A percentile compares a stretch with the other conserved stretches of the same genome.
phyloP scores from a whole-genome alignment of 2,113 vertebrate species.

The Hippocampus zosterae region DNA sequence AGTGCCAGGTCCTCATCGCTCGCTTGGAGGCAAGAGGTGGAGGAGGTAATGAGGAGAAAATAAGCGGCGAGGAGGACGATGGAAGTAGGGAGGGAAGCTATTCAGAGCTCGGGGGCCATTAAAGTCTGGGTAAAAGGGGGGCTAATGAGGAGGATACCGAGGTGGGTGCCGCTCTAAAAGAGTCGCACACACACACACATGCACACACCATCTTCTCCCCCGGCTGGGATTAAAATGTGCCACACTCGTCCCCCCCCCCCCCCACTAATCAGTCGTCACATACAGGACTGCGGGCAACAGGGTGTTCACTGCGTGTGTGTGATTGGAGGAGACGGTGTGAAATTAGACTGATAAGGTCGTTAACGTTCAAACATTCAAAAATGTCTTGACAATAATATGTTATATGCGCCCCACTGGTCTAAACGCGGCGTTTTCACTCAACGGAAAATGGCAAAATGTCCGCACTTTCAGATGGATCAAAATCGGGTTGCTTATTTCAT shows the following conservation, averaged over 20 bases:
- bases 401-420: too few relatives aligned
- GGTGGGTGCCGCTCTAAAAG: too few relatives aligned
- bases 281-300: slow-evolving; percentile 54
- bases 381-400: too few relatives aligned
- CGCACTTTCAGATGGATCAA: too few relatives aligned
- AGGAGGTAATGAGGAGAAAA: slow-evolving; percentile 17
- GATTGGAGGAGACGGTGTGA: slow-evolving; percentile 57
- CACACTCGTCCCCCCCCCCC: slow-evolving; percentile 6
- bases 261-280: slow-evolving; percentile 56
- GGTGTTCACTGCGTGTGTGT: slow-evolving; percentile 41
- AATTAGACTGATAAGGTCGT: slow-evolving; percentile 63
- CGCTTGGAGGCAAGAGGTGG: slow-evolving; percentile 6
- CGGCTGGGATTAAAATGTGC: slow-evolving; percentile 57
- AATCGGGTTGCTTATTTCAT: too few relatives aligned
- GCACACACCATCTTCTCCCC: slow-evolving; percentile 50
- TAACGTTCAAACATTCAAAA: slow-evolving; percentile 14
- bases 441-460: too few relatives aligned
- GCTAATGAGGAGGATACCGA: slow-evolving; percentile 58
- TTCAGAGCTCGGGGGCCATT: slow-evolving; percentile 63
- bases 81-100: slow-evolving; percentile 19
- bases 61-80: background rate
- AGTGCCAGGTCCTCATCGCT: slow-evolving; percentile 44
- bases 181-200: slow-evolving; percentile 1
- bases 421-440: too few relatives aligned
- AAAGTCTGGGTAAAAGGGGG: slow-evolving; percentile 76